A percentile compares a stretch with the other conserved stretches of the same genome.
Evolutionary conservation across 2,888 invertebrate species (phyloP).

Genomic region (Prosopocoilus inquinatus): DNA sequence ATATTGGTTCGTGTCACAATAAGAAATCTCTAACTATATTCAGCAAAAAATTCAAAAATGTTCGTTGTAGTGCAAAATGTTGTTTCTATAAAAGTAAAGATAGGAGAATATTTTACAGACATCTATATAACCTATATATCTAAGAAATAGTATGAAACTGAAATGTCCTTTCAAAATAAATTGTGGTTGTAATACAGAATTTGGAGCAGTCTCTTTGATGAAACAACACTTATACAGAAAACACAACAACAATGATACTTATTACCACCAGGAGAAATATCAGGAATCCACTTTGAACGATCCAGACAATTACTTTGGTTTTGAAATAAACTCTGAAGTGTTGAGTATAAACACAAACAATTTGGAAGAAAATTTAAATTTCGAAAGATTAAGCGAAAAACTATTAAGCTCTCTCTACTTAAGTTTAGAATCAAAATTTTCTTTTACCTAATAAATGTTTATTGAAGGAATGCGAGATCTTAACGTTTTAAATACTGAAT

Average conservation of each 20-base stretch:
- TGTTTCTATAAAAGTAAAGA: too few relatives aligned
- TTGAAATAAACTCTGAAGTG: neutral
- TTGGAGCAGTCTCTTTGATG: neutral
- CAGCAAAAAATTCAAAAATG: too few relatives aligned
- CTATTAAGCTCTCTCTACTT: slow-evolving; percentile 6
- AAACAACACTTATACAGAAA: neutral
- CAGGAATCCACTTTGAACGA: too few relatives aligned
- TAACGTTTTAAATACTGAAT: neutral
- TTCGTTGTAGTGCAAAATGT: too few relatives aligned
- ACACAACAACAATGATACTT: neutral
- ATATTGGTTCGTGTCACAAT: too few relatives aligned
- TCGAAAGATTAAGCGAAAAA: neutral
- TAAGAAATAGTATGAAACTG: neutral
- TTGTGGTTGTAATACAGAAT: neutral
- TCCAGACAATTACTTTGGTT: too few relatives aligned
- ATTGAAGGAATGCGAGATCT: slow-evolving; percentile 5
- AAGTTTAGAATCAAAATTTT: slow-evolving; percentile 8
- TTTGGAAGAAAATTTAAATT: neutral
- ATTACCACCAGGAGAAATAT: neutral
- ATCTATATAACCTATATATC: neutral
- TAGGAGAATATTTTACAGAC: neutral
- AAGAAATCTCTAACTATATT: too few relatives aligned
- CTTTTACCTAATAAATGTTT: slow-evolving; percentile 5
- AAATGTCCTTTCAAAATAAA: neutral
- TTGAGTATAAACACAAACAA: neutral